Conservation (phyloP, 2,113 vertebrate genomes). For the Alethe diademata region DNA sequence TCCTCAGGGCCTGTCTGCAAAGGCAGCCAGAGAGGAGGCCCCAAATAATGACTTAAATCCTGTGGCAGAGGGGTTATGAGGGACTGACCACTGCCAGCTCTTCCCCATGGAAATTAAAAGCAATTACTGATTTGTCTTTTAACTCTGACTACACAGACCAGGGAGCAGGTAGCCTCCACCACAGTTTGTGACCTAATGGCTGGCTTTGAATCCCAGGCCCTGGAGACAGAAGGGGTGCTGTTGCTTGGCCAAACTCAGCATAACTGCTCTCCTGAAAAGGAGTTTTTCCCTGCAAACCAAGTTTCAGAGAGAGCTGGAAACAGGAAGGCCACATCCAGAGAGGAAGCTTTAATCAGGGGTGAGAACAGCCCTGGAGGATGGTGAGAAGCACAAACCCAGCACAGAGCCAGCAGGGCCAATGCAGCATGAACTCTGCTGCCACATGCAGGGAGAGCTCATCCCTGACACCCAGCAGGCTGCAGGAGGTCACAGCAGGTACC, state of each 20-base stretch:
- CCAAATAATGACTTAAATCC: background rate
- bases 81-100: background rate
- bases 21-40: background rate
- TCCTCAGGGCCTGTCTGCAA: background rate
- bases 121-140: background rate
- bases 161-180: background rate
- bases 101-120: background rate
- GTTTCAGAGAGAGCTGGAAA: background rate
- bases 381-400: background rate
- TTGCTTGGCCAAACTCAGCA: background rate
- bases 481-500: background rate
- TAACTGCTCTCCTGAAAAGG: background rate
- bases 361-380: background rate
- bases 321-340: background rate
- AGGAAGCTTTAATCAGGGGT: background rate
- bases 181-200: background rate
- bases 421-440: background rate
- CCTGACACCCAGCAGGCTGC: background rate
- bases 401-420: background rate
- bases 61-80: fast-evolving
- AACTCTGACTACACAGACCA: background rate
- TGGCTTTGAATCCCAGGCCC: background rate
- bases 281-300: background rate
- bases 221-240: background rate
- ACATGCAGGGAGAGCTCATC: background rate